Conservation (phyloP, 2,797 vertebrate genomes). For the Sebastes kiyomatsui region DNA sequence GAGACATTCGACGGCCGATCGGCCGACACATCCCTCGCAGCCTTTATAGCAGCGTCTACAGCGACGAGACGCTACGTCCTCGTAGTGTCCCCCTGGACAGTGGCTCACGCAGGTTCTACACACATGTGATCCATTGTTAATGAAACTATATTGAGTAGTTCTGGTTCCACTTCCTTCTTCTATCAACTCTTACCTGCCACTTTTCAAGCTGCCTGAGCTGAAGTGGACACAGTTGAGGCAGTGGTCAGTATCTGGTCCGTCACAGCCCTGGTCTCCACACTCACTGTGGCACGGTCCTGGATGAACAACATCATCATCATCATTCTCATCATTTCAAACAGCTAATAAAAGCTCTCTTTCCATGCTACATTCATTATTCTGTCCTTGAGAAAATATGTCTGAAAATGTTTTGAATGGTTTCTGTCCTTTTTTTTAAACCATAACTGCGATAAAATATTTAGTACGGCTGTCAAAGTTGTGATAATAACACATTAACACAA, state of each 20-base stretch:
- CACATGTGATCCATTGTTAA: background rate
- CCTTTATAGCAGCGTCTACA: slow-evolving; percentile 86
- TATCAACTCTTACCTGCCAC: slow-evolving; percentile 81
- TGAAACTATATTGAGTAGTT: background rate
- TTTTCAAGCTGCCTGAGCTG: slow-evolving; percentile 86
- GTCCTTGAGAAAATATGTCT: background rate
- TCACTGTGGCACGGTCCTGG: slow-evolving; percentile 87
- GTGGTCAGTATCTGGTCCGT: slow-evolving; percentile 86
- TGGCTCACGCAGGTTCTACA: slow-evolving; percentile 87
- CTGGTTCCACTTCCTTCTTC: background rate
- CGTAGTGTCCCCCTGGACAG: slow-evolving; percentile 86
- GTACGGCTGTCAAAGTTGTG: too few species aligned
- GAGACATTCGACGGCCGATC: slow-evolving; percentile 75
- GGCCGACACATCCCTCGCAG: slow-evolving; percentile 86
- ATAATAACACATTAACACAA: too few species aligned
- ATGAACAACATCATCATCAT: background rate
- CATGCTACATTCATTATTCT: background rate
- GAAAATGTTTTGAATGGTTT: too few species aligned
- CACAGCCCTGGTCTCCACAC: slow-evolving; percentile 90
- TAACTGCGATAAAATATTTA: too few species aligned
- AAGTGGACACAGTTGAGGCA: slow-evolving; percentile 93
- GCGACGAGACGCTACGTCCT: slow-evolving; percentile 78
- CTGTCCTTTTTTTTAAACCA: too few species aligned
- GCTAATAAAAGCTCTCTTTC: background rate
- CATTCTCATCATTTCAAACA: background rate